phyloP scores from a whole-genome alignment of 2,113 vertebrate genomes.

The Colius striatus region DNA sequence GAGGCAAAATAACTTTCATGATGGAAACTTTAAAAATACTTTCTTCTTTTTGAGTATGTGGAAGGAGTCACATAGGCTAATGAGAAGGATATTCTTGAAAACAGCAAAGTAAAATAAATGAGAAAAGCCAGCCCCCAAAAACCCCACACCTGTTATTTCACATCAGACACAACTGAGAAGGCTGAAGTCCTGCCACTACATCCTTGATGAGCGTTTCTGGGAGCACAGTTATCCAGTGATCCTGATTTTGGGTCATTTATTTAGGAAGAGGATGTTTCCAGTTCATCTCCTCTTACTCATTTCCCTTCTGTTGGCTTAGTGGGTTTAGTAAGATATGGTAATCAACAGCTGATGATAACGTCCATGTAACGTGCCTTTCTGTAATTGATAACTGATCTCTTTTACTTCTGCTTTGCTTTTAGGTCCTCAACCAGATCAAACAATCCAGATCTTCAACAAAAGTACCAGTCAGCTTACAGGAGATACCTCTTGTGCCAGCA shows the following conservation, averaged over 20 bases:
- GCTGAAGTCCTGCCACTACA: not conserved
- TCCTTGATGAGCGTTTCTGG: not conserved
- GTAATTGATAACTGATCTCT: not conserved
- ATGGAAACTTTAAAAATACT: not conserved
- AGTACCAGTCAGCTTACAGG: conserved; percentile 61
- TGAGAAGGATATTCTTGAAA: not conserved
- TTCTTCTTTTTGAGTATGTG: not conserved
- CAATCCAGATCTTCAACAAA: conserved; percentile 65
- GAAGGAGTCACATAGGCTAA: not conserved
- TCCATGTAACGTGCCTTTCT: not conserved
- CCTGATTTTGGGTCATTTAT: not conserved
- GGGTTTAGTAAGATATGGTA: not conserved
- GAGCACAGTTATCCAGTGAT: not conserved
- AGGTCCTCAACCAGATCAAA: conserved; percentile 77
- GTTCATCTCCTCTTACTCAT: not conserved
- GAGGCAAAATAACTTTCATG: not conserved
- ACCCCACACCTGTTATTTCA: too few relatives aligned
- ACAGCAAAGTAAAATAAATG: too few relatives aligned
- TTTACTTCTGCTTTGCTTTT: not conserved
- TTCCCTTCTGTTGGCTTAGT: not conserved
- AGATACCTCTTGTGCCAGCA: conserved; percentile 54
- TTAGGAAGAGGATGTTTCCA: not conserved
- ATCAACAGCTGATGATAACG: not conserved
- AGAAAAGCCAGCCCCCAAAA: too few relatives aligned
- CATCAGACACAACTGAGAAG: not conserved